Conservation (phyloP, 2,797 vertebrate genomes). For the Bovichtus diacanthus region DNA sequence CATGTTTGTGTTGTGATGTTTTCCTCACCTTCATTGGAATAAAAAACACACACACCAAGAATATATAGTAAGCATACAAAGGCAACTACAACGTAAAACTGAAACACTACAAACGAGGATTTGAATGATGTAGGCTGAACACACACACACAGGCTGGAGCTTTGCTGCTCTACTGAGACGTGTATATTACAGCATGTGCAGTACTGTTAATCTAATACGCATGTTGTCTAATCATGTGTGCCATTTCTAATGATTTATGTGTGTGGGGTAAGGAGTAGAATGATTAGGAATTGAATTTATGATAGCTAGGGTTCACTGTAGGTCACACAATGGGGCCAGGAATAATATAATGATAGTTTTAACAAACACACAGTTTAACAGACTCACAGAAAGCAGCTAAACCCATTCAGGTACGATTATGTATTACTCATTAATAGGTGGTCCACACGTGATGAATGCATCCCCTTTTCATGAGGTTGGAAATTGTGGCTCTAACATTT, state of each 20-base stretch:
- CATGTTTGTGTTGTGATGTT: background rate
- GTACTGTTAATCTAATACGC: conserved; percentile 5
- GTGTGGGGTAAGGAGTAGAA: conserved; percentile 13
- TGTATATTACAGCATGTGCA: background rate
- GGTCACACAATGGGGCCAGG: background rate
- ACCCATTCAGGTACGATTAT: conserved; percentile 1
- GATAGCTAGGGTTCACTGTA: conserved; percentile 13
- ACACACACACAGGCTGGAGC: background rate
- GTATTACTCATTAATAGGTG: background rate
- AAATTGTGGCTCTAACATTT: background rate
- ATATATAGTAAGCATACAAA: background rate
- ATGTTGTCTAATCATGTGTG: conserved; percentile 32
- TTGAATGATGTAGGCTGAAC: background rate
- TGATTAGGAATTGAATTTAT: conserved; percentile 43
- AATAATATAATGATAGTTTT: background rate
- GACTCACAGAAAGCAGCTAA: background rate
- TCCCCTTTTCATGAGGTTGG: background rate
- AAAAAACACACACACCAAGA: background rate
- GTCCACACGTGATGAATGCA: background rate
- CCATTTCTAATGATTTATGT: conserved; percentile 31
- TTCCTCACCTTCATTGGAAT: background rate
- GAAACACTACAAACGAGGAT: background rate
- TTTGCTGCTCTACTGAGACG: background rate
- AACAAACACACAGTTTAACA: conserved; percentile 1
- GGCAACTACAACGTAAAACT: background rate